These are phyloP conservation scores for Drosophila kuntzei DNA, from an alignment of 2,888 invertebrate genomes.

Conservation along the genomic window DNA sequence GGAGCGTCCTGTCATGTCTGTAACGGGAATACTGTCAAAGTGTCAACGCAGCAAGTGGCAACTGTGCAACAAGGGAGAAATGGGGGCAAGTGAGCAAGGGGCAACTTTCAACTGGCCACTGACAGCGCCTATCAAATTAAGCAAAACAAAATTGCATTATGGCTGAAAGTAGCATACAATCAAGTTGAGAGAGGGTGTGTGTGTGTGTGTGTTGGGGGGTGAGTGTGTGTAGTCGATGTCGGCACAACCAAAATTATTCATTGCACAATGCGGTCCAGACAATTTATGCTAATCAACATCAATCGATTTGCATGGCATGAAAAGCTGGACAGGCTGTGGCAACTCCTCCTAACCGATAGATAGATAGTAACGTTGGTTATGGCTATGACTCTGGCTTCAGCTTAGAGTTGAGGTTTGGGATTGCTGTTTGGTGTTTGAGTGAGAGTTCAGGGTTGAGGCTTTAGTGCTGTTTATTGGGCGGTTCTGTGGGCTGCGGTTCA, in stretches of 20 bases:
- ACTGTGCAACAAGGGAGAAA: constrained; percentile 28
- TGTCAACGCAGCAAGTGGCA: constrained; percentile 59
- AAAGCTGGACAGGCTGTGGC: constrained; percentile 38
- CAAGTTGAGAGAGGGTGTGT: constrained; percentile 1
- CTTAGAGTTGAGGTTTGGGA: background rate
- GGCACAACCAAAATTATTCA: constrained; percentile 74
- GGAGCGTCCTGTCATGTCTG: constrained; percentile 38
- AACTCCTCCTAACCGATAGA: constrained; percentile 3
- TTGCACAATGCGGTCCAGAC: constrained; percentile 82
- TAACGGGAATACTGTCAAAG: constrained; percentile 50
- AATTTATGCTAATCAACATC: constrained; percentile 84
- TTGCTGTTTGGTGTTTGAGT: background rate
- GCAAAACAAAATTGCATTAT: constrained; percentile 80
- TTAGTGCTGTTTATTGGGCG: constrained; percentile 72
- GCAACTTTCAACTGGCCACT: constrained; percentile 55
- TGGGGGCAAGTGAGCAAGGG: no score
- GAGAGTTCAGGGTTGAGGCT: constrained; percentile 13
- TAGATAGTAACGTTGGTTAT: constrained; percentile 5
- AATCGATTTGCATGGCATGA: constrained; percentile 78
- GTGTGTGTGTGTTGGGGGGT: constrained; percentile 12
- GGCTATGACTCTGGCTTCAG: background rate
- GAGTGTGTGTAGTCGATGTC: constrained; percentile 45
- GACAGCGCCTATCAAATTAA: constrained; percentile 81
- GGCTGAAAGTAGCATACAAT: constrained; percentile 52
- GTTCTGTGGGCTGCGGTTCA: constrained; percentile 42